Conservation (phyloP, 2,113 vertebrate genomes). For the Thomomys bottae region DNA sequence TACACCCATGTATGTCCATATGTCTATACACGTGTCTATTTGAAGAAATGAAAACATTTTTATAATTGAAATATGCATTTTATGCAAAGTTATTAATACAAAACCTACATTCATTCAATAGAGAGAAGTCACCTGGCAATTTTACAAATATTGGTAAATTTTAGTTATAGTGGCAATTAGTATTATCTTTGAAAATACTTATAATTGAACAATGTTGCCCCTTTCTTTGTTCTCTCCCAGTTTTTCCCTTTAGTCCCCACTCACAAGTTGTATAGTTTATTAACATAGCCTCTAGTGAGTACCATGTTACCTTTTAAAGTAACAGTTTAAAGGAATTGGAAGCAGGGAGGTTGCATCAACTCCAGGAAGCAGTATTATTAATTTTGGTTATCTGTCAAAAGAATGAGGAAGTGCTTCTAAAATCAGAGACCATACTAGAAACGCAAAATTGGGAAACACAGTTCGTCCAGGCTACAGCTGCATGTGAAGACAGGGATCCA, state of each 20-base stretch:
- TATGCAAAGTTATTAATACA: neutral
- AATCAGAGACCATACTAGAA: neutral
- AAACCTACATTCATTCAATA: neutral
- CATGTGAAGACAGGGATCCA: neutral
- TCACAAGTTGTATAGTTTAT: too few species aligned
- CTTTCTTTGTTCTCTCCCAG: too few species aligned
- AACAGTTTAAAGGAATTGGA: slow-evolving; percentile 14
- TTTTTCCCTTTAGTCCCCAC: too few species aligned
- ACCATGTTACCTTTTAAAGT: too few species aligned
- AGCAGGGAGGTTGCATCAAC: neutral
- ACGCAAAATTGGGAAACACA: neutral
- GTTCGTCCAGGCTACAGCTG: neutral
- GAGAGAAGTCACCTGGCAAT: slow-evolving; percentile 55
- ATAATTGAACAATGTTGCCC: slow-evolving; percentile 51
- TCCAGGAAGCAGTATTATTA: neutral
- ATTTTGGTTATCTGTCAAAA: neutral
- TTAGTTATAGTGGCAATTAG: slow-evolving; percentile 83
- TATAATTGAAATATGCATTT: slow-evolving; percentile 5
- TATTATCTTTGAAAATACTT: slow-evolving; percentile 75
- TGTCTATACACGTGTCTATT: too few species aligned
- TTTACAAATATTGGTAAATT: slow-evolving; percentile 75
- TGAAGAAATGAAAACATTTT: neutral
- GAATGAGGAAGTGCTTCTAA: neutral
- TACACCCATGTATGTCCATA: too few species aligned
- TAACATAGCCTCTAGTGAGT: too few species aligned